Conservation (phyloP, 2,797 vertebrate species). For the Euthynnus affinis region DNA sequence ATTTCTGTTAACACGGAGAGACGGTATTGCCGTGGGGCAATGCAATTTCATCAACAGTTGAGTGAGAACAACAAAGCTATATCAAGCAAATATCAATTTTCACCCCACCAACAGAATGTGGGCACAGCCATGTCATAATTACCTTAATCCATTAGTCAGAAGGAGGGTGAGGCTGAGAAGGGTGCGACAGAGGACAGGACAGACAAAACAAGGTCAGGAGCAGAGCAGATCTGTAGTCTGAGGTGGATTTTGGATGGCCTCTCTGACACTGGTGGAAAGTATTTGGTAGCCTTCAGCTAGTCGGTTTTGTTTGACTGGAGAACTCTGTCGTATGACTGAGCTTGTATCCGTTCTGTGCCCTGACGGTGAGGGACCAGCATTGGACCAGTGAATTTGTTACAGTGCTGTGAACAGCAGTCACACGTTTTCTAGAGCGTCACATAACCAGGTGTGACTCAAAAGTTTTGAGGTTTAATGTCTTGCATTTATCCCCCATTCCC, state of each 20-base stretch:
- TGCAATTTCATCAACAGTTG: constrained; percentile 90
- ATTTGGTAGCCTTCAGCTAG: constrained; percentile 63
- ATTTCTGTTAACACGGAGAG: constrained; percentile 26
- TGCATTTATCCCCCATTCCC: constrained; percentile 4
- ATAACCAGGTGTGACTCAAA: constrained; percentile 22
- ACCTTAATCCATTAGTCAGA: constrained; percentile 94
- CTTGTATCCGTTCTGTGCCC: constrained; percentile 42
- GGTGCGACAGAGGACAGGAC: constrained; percentile 74
- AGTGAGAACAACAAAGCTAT: constrained; percentile 88
- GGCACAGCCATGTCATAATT: constrained; percentile 93
- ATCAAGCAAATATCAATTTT: constrained; percentile 90
- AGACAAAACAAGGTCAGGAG: constrained; percentile 75
- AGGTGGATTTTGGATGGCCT: constrained; percentile 67
- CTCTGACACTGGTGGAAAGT: constrained; percentile 69
- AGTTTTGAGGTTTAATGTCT: constrained; percentile 49
- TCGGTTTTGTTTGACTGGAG: constrained; percentile 43
- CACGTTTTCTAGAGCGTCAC: constrained; percentile 56
- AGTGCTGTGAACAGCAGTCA: constrained; percentile 61
- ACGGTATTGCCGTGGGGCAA: constrained; percentile 55
- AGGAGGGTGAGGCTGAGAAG: constrained; percentile 82
- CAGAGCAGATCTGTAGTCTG: constrained; percentile 66
- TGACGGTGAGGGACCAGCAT: constrained; percentile 48
- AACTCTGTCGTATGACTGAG: constrained; percentile 48
- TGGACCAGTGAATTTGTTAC: constrained; percentile 72
- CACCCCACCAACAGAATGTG: constrained; percentile 93